phyloP scores from a whole-genome alignment of 2,888 invertebrate species.

The Psylliodes chrysocephalus region DNA sequence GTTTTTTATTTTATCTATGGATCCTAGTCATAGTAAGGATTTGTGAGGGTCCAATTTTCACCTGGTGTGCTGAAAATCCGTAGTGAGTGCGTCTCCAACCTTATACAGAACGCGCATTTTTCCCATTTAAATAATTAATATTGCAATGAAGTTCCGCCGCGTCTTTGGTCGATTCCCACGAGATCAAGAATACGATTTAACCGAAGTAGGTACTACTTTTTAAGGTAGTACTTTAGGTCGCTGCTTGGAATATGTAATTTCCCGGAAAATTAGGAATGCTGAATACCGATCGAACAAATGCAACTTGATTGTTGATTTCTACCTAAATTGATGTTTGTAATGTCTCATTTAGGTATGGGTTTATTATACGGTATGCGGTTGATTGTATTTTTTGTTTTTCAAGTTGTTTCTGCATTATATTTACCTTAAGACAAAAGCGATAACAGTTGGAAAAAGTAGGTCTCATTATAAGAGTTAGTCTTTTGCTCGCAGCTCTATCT shows the following conservation, averaged over 20 bases:
- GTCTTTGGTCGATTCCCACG: constrained; percentile 23
- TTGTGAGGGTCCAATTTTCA: no score
- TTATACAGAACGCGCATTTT: constrained; percentile 20
- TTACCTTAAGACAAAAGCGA: no score
- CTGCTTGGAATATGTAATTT: constrained; percentile 28
- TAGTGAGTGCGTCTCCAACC: constrained; percentile 4
- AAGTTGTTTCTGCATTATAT: no score
- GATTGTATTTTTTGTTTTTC: no score
- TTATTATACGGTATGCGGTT: constrained; percentile 1
- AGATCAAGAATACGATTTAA: background rate
- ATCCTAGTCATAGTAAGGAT: no score
- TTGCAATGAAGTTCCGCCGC: constrained; percentile 14
- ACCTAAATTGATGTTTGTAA: constrained; percentile 9
- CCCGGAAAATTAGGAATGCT: constrained; percentile 2
- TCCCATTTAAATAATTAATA: constrained; percentile 22
- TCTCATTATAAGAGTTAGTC: no score
- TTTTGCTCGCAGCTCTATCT: no score
- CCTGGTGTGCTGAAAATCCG: background rate
- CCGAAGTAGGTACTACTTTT: constrained; percentile 22
- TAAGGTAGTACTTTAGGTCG: constrained; percentile 16
- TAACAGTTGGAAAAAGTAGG: no score
- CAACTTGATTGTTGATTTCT: constrained; percentile 12
- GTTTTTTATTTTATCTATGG: no score
- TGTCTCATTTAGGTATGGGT: constrained; percentile 15
- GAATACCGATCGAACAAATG: constrained; percentile 6